Evolutionary conservation across 2,113 vertebrate genomes (phyloP).

Genomic region (Cynoglossus semilaevis): DNA sequence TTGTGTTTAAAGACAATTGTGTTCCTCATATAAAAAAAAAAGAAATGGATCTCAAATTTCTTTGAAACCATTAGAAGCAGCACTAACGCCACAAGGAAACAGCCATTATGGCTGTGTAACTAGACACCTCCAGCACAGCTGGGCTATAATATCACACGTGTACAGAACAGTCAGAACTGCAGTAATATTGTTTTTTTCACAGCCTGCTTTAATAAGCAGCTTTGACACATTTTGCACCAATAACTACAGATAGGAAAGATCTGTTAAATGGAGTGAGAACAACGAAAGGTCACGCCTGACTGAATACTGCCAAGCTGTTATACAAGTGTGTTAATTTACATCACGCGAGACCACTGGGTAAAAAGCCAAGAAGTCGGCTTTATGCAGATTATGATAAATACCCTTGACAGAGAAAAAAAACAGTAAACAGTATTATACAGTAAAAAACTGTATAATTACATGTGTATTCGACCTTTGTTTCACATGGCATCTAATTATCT

Average conservation of each 20-base stretch:
- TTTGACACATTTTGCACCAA: conserved; percentile 13
- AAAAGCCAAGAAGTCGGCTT: conserved; percentile 37
- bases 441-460: no score
- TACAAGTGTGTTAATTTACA: conserved; percentile 41
- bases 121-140: conserved; percentile 2
- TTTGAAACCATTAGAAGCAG: neutral
- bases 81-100: conserved; percentile 6
- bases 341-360: conserved; percentile 26
- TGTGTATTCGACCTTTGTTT: no score
- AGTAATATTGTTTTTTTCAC: conserved; percentile 5
- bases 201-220: conserved; percentile 2
- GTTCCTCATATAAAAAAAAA: conserved; percentile 6
- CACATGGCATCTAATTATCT: no score
- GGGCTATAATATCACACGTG: neutral
- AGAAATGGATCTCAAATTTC: conserved; percentile 2
- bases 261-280: conserved; percentile 31
- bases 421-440: no score
- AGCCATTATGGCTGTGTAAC: conserved; percentile 8
- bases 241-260: conserved; percentile 5
- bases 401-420: no score
- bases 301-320: conserved; percentile 28
- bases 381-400: conserved; percentile 46
- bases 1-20: neutral
- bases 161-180: neutral
- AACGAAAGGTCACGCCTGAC: conserved; percentile 13